Base-by-base conservation (phyloP, 2,888 invertebrate species). In the Argyra leucocephala region DNA sequence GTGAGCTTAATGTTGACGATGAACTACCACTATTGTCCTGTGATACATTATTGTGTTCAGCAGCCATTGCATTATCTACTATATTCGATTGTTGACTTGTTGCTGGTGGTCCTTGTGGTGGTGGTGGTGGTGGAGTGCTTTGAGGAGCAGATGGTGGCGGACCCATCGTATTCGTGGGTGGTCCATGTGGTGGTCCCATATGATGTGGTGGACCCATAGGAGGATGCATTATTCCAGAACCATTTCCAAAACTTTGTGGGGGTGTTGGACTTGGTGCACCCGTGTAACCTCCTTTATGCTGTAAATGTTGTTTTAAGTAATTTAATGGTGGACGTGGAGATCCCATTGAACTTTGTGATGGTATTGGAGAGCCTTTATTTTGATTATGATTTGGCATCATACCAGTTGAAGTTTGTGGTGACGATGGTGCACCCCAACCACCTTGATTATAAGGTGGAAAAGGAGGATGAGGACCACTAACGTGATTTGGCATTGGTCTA, bases 251-350 rank as follows among this genome's bases (percentile, higher is more conserved):
- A 9, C 80, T 81, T 69, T 83, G 86, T 61, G 85, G 85, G 68
- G 85, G 85, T 78, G 85, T 84, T 66, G 82, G 81, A 71, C 82
- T 82, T 63, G 81, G 81, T 31, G 81, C 79, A 69, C 81, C 78
- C 69, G 73, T 83, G 74, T 84, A 85, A 68, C 84, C 84, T 79
- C 87, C 85, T 81, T 88, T 88, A 78, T 88, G 87, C 81, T 88
- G 84, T 67, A 85, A 80, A 78, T 88, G 87, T 76, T 87, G 86
- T 75, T 87, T 87, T 77, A 87, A 82, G 82, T 87, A 87, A 78
- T 85, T 84, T 65, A 85, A 81, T 68, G 84, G 85, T 70, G 85
- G 78, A 63, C 82, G 80, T 57, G 82, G 81, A 64, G 81, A 77
- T 64, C 82, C 80, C 37, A 79, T 71, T 37, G 73, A 73, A 62